Conservation (phyloP, 2,888 invertebrate species). For the Philhelius pedissequus region DNA sequence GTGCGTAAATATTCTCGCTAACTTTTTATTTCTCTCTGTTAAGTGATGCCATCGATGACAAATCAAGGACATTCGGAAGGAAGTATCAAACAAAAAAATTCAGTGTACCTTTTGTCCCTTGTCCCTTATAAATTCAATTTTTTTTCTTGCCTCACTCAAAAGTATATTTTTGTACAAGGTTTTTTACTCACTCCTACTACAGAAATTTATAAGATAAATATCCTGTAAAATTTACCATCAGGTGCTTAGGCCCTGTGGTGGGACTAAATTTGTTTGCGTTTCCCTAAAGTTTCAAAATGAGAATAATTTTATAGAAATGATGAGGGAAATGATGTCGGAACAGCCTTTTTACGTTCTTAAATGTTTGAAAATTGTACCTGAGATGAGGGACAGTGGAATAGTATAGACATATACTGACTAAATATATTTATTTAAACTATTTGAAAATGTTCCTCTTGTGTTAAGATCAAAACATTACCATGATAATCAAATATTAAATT, state of each 20-base stretch:
- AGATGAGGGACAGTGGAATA: background rate
- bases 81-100: background rate
- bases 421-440: too few species aligned
- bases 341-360: background rate
- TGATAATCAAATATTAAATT: too few species aligned
- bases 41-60: background rate
- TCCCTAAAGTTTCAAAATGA: background rate
- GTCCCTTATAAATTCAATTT: background rate
- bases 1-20: background rate
- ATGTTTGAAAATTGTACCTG: background rate
- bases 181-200: background rate
- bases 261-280: background rate
- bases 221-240: background rate
- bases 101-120: background rate
- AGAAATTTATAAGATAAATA: background rate
- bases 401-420: too few species aligned
- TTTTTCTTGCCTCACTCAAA: background rate
- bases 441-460: too few species aligned
- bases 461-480: background rate
- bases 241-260: background rate
- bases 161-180: background rate
- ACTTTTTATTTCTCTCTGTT: background rate
- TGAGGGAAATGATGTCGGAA: background rate
- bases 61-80: constrained; percentile 12
- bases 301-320: background rate